phyloP scores from a whole-genome alignment of 2,113 vertebrate genomes.

The Microcebus tavaratra region DNA sequence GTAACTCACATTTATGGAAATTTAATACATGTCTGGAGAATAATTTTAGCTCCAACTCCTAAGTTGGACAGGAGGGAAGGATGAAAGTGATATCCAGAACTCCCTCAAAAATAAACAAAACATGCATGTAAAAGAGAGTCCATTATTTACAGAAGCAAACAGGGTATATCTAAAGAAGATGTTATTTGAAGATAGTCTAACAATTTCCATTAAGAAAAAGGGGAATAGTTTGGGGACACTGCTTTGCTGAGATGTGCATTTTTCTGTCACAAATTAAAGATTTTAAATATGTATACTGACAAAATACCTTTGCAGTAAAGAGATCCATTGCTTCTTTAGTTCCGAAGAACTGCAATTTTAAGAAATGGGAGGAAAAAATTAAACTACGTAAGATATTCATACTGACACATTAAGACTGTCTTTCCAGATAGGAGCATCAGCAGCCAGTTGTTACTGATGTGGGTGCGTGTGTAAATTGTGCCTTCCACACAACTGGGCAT shows the following conservation, averaged over 20 bases:
- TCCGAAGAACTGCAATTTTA: slow-evolving; percentile 87
- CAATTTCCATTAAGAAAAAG: neutral
- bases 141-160: neutral
- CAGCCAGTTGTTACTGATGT: neutral
- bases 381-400: neutral
- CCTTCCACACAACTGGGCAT: too few species aligned
- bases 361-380: slow-evolving; percentile 25
- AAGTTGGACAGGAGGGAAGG: neutral
- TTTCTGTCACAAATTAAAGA: neutral
- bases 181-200: neutral
- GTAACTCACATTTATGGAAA: neutral
- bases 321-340: slow-evolving; percentile 90
- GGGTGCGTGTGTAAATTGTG: neutral
- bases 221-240: too few species aligned
- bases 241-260: neutral
- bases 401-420: neutral
- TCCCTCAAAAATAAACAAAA: neutral
- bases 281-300: neutral
- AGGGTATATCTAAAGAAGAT: neutral
- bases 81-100: neutral
- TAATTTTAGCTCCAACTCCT: neutral
- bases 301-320: slow-evolving; percentile 89
- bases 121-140: neutral
- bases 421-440: too few species aligned
- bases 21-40: neutral